Conservation (phyloP, 2,888 invertebrate species). For the Ichneumoninae sp. region DNA sequence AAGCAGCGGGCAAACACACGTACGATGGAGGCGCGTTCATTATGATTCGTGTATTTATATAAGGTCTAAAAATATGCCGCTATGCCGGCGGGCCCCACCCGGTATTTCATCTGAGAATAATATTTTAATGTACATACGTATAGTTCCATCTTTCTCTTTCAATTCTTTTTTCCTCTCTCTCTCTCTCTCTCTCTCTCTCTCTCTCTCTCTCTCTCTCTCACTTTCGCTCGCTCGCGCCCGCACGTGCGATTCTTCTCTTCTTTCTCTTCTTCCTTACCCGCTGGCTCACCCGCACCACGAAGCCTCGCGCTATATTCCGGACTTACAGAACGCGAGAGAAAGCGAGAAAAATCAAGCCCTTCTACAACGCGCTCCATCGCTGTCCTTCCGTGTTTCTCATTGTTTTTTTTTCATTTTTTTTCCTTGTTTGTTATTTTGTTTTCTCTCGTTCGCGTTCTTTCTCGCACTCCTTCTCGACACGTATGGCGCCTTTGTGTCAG, state of each 20-base stretch:
- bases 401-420: conserved; percentile 53
- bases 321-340: conserved; percentile 31
- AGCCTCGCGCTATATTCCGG: conserved; percentile 51
- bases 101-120: conserved; percentile 85
- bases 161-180: conserved; percentile 56
- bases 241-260: conserved; percentile 27
- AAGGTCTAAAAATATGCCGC: conserved; percentile 84
- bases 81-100: conserved; percentile 83
- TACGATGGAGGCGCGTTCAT: conserved; percentile 81
- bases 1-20: conserved; percentile 70
- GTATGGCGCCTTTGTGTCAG: conserved; percentile 76
- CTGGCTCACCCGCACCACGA: conserved; percentile 54
- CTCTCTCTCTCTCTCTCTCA: conserved; percentile 41
- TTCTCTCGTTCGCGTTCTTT: conserved; percentile 39
- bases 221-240: conserved; percentile 38
- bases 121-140: conserved; percentile 83
- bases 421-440: conserved; percentile 43
- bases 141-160: conserved; percentile 71
- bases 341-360: conserved; percentile 38
- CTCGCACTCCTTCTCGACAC: conserved; percentile 46
- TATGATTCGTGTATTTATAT: conserved; percentile 85
- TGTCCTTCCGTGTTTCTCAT: conserved; percentile 50
- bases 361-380: conserved; percentile 42
- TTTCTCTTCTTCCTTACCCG: conserved; percentile 45
- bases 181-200: conserved; percentile 59